phyloP scores from a whole-genome alignment of 2,113 vertebrate genomes.

The Paraplagusia blochii region DNA sequence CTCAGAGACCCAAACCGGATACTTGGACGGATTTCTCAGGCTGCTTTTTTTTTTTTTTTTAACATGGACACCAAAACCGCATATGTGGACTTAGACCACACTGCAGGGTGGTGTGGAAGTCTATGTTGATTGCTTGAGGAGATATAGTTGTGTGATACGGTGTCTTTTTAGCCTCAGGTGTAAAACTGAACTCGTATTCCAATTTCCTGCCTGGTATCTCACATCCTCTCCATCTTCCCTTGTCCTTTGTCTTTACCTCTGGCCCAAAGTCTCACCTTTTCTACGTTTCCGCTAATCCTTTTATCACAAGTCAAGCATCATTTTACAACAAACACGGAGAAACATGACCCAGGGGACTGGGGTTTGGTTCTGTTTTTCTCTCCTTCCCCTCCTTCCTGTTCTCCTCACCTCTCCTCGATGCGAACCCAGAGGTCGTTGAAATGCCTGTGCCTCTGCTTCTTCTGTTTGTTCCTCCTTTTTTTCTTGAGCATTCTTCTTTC shows the following conservation, averaged over 20 bases:
- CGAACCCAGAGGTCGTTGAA: conserved; percentile 86
- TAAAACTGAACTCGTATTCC: conserved; percentile 34
- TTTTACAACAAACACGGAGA: conserved; percentile 2
- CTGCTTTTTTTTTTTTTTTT: conserved; percentile 51
- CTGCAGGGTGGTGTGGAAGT: conserved; percentile 16
- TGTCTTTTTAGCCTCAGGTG: conserved; percentile 47
- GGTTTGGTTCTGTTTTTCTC: no score
- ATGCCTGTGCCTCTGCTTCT: conserved; percentile 76
- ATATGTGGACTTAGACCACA: conserved; percentile 41
- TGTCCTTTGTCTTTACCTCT: conserved; percentile 17
- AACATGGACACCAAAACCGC: conserved; percentile 41
- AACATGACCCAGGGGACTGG: not conserved
- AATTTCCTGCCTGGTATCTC: conserved; percentile 22
- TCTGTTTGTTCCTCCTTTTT: conserved; percentile 73
- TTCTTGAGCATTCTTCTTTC: conserved; percentile 81
- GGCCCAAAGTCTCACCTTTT: conserved; percentile 7
- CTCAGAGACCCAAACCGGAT: conserved; percentile 47
- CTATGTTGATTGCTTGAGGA: conserved; percentile 17
- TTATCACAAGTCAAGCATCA: not conserved
- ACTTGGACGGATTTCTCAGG: conserved; percentile 58
- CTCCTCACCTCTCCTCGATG: conserved; percentile 81
- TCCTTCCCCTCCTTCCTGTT: not conserved
- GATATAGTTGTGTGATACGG: conserved; percentile 47
- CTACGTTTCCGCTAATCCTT: not conserved
- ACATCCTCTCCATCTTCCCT: conserved; percentile 25